Evolutionary conservation across 2,113 vertebrate species (phyloP).

Genomic region (Uria lomvia): DNA sequence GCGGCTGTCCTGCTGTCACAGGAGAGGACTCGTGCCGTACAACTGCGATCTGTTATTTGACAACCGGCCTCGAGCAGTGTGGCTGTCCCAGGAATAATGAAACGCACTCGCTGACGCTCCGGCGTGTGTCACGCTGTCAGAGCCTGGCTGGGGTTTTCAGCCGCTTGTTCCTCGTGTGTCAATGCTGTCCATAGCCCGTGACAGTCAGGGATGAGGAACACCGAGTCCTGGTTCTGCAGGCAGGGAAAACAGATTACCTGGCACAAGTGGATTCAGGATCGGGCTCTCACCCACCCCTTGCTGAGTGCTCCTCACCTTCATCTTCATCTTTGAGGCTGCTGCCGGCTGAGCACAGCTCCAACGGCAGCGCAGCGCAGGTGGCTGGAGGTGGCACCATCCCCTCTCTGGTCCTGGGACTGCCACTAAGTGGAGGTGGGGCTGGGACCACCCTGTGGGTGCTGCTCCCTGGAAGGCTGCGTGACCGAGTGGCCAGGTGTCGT

Average conservation of each 20-base stretch:
- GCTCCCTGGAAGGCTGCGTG: neutral
- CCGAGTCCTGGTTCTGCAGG: neutral
- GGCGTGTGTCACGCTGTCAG: neutral
- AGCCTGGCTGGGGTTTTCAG: rapidly evolving
- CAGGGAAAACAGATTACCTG: neutral
- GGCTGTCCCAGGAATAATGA: neutral
- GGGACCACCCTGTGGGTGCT: neutral
- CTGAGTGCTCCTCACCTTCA: neutral
- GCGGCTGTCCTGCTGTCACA: neutral
- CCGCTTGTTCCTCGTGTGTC: neutral
- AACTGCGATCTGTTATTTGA: too few relatives aligned
- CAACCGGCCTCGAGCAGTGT: neutral
- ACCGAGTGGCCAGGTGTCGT: rapidly evolving
- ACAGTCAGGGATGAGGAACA: neutral
- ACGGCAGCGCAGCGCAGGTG: neutral
- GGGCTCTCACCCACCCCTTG: neutral
- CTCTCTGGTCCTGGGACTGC: neutral
- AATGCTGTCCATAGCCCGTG: rapidly evolving
- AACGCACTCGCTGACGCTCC: neutral
- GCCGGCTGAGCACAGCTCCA: neutral
- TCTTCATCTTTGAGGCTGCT: neutral
- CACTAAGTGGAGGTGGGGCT: neutral
- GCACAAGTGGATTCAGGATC: neutral
- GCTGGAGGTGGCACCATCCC: neutral
- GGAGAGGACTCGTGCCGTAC: neutral